Evolutionary conservation across 2,797 vertebrate genomes (phyloP), one percentile per base, ranked within the genome.

Genomic region (Myoxocephalus aenaeus): DNA sequence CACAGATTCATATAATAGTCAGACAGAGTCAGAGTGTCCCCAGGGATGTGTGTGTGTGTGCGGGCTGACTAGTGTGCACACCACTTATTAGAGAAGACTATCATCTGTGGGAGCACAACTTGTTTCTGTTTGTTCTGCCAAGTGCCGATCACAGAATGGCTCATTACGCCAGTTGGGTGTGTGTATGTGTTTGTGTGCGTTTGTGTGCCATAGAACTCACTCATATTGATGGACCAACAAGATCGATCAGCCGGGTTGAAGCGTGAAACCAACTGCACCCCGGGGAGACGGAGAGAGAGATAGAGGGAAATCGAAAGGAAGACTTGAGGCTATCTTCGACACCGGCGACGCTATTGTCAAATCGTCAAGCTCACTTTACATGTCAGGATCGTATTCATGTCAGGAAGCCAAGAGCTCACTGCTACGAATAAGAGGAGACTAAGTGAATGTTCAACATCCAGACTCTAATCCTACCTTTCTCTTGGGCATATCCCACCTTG

Each of bases 51-150:
- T 69, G 0, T 64, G 65, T 0, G 2, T 59, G 18, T 48, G 42
- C 63, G 65, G 54, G 25, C 65, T 70, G 73, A 57, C 4, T 11
- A 81, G 77, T 64, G 38, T 76, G 38, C 42, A 70, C 74, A 65
- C 62, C 69, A 65, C 57, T 79, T 89, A 85, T 90, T 75, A 84
- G 67, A 70, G 66, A 65, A 57, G 78, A 51, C 65, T 22, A 32
- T 86, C 79, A 80, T 81, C 80, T 83, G 61, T 67, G 82, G 72
- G 72, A 77, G 63, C 67, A 54, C 65, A 65, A 84, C 64, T 81
- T 88, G 77, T 90, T 87, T 83, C 53, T 86, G 81, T 87, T 89
- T 85, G 74, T 62, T 79, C 63, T 78, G 77, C 74, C 72, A 71
- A 86, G 84, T 72, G 81, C 50, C 73, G 36, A 56, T 84, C 81